Percentiles rank a stretch among this genome's conserved stretches.
Evolutionary conservation across 2,888 invertebrate genomes (phyloP).

Genomic region (Hermaeophaga mercurialis): DNA sequence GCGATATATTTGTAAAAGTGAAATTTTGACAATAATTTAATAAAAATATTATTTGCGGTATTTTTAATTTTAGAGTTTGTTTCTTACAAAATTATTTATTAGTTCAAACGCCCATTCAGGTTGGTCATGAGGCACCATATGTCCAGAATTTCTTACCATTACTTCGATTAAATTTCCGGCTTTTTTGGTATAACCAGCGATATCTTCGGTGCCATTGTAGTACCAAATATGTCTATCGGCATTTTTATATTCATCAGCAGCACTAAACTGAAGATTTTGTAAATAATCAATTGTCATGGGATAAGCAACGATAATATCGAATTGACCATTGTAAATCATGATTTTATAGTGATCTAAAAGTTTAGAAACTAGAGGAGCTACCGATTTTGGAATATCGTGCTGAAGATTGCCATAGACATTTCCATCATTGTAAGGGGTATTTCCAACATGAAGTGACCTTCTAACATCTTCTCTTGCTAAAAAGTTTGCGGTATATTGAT

Average conservation of each 20-base stretch:
- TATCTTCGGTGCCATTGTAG: conserved; percentile 60
- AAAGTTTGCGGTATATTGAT: conserved; percentile 22
- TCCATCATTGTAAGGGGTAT: conserved; percentile 56
- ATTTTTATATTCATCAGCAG: conserved; percentile 65
- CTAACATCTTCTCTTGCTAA: conserved; percentile 64
- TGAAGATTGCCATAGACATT: conserved; percentile 10
- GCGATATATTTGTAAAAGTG: no score
- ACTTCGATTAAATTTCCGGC: conserved; percentile 73
- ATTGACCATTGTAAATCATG: conserved; percentile 83
- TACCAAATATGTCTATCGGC: conserved; percentile 71
- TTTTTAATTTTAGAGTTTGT: conserved; percentile 30
- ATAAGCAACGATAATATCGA: conserved; percentile 87
- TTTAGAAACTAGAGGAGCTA: conserved; percentile 54
- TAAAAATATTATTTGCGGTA: no score
- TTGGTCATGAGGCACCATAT: conserved; percentile 79
- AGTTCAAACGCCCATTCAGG: conserved; percentile 75
- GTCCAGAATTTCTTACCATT: conserved; percentile 77
- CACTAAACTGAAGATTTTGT: conserved; percentile 68
- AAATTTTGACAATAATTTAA: no score
- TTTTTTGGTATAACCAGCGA: conserved; percentile 75
- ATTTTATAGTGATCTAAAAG: conserved; percentile 70
- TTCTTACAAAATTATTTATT: conserved; percentile 55
- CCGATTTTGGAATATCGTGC: conserved; percentile 31
- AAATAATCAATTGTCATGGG: conserved; percentile 80
- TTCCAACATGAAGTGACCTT: conserved; percentile 80